Percentiles rank a stretch among this genome's conserved stretches.
phyloP scores from a whole-genome alignment of 2,113 vertebrate species.

The Aphelocoma coerulescens region DNA sequence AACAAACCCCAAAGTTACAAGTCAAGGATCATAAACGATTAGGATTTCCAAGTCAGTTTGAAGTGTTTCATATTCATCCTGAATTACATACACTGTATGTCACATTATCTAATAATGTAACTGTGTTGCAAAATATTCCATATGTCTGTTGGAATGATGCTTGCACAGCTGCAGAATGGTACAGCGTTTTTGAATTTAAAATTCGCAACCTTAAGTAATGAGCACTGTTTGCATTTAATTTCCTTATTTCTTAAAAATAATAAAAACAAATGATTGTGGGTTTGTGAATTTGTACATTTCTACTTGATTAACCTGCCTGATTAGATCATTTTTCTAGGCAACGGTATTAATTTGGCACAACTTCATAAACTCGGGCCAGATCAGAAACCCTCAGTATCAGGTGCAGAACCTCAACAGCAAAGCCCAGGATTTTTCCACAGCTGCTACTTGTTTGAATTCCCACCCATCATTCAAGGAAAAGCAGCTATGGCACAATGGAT shows the following conservation, averaged over 20 bases:
- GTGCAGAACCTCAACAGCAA: not conserved
- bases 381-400: not conserved
- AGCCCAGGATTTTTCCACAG: not conserved
- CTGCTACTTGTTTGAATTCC: not conserved
- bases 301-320: constrained; percentile 16
- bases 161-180: not conserved
- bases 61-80: constrained; percentile 17
- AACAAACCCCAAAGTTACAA: not conserved
- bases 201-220: not conserved
- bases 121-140: not conserved
- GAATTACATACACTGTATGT: not conserved
- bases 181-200: not conserved
- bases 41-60: not conserved
- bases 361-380: not conserved
- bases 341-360: not conserved
- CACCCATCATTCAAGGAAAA: not conserved
- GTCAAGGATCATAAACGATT: not conserved
- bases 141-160: not conserved
- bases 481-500: not conserved
- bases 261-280: not conserved
- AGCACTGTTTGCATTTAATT: not conserved
- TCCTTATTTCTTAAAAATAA: constrained; percentile 15
- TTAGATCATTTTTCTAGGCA: not conserved
- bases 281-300: not conserved
- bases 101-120: not conserved